phyloP scores from a whole-genome alignment of 1,140 invertebrate genomes.

The Papilio machaon region DNA sequence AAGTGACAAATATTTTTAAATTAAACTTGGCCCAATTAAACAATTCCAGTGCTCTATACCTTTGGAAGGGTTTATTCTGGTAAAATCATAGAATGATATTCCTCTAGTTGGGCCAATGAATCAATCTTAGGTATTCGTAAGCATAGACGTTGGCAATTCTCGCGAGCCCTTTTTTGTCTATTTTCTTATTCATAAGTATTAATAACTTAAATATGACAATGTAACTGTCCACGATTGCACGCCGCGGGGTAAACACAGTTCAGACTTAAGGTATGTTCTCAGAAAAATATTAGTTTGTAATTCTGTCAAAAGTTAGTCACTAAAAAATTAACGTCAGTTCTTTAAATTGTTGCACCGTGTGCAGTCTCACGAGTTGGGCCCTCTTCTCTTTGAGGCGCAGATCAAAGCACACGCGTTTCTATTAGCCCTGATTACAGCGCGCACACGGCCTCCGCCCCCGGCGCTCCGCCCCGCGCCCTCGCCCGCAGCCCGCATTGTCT shows the following conservation, averaged over 20 bases:
- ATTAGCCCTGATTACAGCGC: constrained; percentile 79
- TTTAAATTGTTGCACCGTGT: neutral
- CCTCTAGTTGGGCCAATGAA: too few relatives aligned
- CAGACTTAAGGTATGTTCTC: too few relatives aligned
- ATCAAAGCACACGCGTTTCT: constrained; percentile 79
- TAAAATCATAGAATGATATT: too few relatives aligned
- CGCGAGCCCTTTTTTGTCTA: neutral
- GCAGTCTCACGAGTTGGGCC: constrained; percentile 64
- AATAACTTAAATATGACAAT: neutral
- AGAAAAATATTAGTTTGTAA: neutral
- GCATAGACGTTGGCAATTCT: neutral
- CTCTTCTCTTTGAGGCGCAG: constrained; percentile 74
- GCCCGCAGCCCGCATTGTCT: constrained; percentile 14
- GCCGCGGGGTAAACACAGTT: too few relatives aligned
- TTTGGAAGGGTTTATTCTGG: neutral
- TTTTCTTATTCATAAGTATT: neutral
- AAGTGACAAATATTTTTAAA: neutral
- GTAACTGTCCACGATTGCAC: too few relatives aligned
- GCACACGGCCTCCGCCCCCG: constrained; percentile 55
- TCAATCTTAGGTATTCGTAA: too few relatives aligned
- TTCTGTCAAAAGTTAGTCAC: neutral
- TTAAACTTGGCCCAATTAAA: neutral
- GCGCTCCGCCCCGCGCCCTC: constrained; percentile 39
- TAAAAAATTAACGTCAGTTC: neutral
- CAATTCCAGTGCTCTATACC: neutral